Percentiles rank a stretch among this genome's conserved stretches.
Conservation (phyloP, 2,113 vertebrate genomes). For the Etheostoma spectabile region DNA sequence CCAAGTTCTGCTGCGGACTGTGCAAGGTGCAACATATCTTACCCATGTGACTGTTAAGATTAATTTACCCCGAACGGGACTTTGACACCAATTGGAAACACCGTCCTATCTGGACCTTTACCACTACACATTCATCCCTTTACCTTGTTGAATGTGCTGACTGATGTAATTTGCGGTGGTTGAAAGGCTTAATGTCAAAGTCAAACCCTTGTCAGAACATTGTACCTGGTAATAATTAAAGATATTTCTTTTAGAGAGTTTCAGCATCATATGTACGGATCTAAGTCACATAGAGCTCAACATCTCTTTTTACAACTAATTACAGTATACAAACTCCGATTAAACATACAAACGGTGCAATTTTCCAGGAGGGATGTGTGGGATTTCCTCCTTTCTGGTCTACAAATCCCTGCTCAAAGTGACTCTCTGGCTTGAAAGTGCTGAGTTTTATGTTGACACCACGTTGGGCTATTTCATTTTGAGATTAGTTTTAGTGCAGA, state of each 20-base stretch:
- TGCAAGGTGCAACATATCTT: conserved; percentile 16
- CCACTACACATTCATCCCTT: not conserved
- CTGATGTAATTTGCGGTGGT: not conserved
- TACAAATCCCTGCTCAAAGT: too few relatives aligned
- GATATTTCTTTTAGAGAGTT: not conserved
- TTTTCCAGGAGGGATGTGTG: too few relatives aligned
- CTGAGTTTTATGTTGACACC: too few relatives aligned
- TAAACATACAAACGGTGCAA: too few relatives aligned
- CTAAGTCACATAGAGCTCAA: not conserved
- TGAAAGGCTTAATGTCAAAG: not conserved
- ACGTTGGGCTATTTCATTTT: too few relatives aligned
- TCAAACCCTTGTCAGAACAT: not conserved
- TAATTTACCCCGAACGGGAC: conserved; percentile 30
- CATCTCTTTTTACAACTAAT: not conserved
- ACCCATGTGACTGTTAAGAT: not conserved
- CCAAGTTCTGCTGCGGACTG: not conserved
- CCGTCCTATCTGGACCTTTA: not conserved
- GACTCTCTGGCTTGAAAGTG: too few relatives aligned
- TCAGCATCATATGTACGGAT: not conserved
- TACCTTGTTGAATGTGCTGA: not conserved
- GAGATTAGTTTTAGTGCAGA: too few relatives aligned
- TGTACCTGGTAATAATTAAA: not conserved
- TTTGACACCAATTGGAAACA: conserved; percentile 20
- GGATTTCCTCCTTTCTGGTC: too few relatives aligned
- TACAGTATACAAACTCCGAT: too few relatives aligned